Base-by-base conservation (phyloP, 2,797 vertebrate genomes). In the Megaceryle alcyon region DNA sequence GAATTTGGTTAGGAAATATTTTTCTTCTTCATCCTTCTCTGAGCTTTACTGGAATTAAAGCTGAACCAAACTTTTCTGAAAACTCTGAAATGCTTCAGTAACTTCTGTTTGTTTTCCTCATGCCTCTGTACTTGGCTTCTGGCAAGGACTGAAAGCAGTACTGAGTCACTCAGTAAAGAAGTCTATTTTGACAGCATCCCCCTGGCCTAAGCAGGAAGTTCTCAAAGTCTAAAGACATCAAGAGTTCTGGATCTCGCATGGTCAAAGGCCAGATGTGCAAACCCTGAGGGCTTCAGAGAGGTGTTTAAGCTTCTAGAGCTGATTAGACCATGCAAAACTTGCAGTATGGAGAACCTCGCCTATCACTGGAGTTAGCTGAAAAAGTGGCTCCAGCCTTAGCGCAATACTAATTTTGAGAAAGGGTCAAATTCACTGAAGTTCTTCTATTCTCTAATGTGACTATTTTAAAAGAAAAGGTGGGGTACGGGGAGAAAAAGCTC, bases 91-190 rank as follows among this genome's bases (percentile, higher is more conserved):
- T 95, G 88, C 93, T 93, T 96, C 86, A 93, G 76, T 91, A 89
- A 96, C 81, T 87, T 94, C 61, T 96, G 92, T 95, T 96, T 95
- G 92, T 96, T 97, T 95, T 91, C 88, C 54, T 85, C 90, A 37
- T 95, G 92, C 84, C 83, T 96, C 95, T 93, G 75, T 93, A 91
- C 93, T 96, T 94, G 90, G 95, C 92, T 96, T 87, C 93, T 92
- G 95, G 96, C 94, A 92, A 80, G 69, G 81, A 37, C 90, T 95
- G 81, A 95, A 95, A 95, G 96, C 86, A 95, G 59, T 69, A 95
- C 93, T 97, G 92, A 96, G 93, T 93, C 94, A 95, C 93, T 95
- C 61, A 37, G 43, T 80, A 82, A 95, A 96, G 94, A 83, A 94
- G 88, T 70, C 93, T 96, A 61, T 97, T 96, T 97, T 96, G 95